Conservation (phyloP, 2,888 invertebrate species). For the Geotrupes spiniger region DNA sequence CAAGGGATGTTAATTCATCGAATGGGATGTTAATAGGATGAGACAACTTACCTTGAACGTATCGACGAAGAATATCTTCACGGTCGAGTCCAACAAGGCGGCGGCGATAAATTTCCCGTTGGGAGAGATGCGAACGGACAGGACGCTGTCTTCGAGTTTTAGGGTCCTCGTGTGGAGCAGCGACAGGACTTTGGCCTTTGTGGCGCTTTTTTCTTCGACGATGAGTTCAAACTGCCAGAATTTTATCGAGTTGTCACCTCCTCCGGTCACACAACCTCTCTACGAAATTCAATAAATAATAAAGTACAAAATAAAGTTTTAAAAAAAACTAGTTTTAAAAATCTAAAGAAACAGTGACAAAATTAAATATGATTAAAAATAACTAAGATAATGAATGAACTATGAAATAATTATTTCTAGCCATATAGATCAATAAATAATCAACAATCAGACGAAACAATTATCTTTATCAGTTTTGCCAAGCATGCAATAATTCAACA, state of each 20-base stretch:
- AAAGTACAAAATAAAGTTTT: no score
- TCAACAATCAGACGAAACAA: neutral
- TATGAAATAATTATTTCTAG: no score
- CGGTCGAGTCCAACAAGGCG: conserved; percentile 87
- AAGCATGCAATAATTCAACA: no score
- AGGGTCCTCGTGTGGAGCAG: conserved; percentile 77
- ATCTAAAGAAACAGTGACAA: no score
- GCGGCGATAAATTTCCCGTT: conserved; percentile 87
- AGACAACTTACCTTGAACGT: conserved; percentile 77
- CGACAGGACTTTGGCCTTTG: conserved; percentile 69
- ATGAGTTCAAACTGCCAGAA: conserved; percentile 93
- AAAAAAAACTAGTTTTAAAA: no score
- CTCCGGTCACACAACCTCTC: conserved; percentile 80
- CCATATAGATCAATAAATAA: neutral
- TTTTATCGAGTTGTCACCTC: conserved; percentile 86
- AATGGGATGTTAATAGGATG: conserved; percentile 13
- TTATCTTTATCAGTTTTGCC: no score
- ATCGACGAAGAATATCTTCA: conserved; percentile 93
- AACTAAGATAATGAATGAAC: no score
- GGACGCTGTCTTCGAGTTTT: conserved; percentile 82
- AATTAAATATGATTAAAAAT: no score
- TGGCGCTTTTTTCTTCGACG: conserved; percentile 60
- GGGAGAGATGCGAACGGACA: conserved; percentile 79
- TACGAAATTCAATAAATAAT: conserved; percentile 42
- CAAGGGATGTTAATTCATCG: conserved; percentile 34